Percentiles rank a stretch among this genome's conserved stretches.
phyloP scores from a whole-genome alignment of 1,140 invertebrate species.

The Metaphire vulgaris region DNA sequence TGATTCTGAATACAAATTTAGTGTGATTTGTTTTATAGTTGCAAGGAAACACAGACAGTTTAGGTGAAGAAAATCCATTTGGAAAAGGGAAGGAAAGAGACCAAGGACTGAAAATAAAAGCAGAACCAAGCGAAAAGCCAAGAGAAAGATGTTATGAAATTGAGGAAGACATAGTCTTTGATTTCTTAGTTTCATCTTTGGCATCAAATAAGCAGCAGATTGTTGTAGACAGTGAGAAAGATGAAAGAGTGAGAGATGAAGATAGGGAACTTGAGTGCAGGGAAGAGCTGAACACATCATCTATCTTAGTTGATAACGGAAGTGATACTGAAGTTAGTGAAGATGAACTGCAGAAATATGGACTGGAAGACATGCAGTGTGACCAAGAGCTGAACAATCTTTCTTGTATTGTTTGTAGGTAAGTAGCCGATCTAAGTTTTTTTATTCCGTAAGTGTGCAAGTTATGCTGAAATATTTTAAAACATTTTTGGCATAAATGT shows the following conservation, averaged over 20 bases:
- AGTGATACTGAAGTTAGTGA: neutral
- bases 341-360: neutral
- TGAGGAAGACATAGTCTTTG: neutral
- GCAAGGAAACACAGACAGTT: neutral
- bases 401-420: neutral
- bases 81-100: neutral
- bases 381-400: neutral
- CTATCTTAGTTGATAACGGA: neutral
- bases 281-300: neutral
- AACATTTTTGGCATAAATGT: no score
- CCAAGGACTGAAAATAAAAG: neutral
- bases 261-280: neutral
- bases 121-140: neutral
- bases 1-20: no score
- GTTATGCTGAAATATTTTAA: no score
- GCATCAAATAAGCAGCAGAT: neutral
- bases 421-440: no score
- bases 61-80: neutral
- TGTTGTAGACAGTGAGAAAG: neutral
- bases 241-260: neutral
- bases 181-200: neutral
- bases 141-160: neutral
- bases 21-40: neutral
- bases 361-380: neutral
- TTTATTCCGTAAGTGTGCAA: no score